Percentiles rank a stretch among this genome's conserved stretches.
These are phyloP conservation scores for Sebastes minor DNA, from an alignment of 2,797 vertebrate species.

Conservation along the genomic window DNA sequence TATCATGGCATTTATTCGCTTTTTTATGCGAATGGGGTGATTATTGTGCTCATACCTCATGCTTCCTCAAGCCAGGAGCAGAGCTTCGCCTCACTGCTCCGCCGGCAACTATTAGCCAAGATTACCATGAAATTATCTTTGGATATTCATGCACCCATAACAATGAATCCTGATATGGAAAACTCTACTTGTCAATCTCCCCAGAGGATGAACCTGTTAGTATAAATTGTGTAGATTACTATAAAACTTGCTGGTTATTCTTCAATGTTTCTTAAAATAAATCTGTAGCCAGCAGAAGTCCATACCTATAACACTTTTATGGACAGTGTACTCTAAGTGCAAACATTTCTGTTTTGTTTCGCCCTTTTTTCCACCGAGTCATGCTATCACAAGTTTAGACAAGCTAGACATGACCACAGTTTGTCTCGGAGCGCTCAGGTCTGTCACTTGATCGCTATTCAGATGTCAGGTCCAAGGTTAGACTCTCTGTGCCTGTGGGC, in stretches of 20 bases:
- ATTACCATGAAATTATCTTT: not conserved
- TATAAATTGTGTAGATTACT: too few relatives aligned
- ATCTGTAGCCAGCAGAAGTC: not conserved
- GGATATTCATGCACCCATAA: not conserved
- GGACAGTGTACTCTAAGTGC: not conserved
- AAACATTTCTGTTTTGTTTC: not conserved
- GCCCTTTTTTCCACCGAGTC: not conserved
- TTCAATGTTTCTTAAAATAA: not conserved
- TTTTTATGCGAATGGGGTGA: too few relatives aligned
- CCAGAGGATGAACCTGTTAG: not conserved
- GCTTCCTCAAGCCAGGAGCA: too few relatives aligned
- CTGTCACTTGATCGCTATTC: constrained; percentile 39
- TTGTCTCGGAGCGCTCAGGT: constrained; percentile 41
- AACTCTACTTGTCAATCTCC: not conserved
- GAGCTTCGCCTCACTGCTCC: accelerated
- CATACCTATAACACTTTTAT: not conserved
- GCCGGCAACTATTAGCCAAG: not conserved
- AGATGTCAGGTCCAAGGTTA: constrained; percentile 52
- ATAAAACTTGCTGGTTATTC: not conserved
- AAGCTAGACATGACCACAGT: constrained; percentile 21
- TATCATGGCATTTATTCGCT: too few relatives aligned
- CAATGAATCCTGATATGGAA: too few relatives aligned
- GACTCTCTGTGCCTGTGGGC: constrained; percentile 20
- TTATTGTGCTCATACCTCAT: too few relatives aligned
- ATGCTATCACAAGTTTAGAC: constrained; percentile 10